Conservation (phyloP, 2,797 vertebrate genomes). For the Gymnothorax javanicus region DNA sequence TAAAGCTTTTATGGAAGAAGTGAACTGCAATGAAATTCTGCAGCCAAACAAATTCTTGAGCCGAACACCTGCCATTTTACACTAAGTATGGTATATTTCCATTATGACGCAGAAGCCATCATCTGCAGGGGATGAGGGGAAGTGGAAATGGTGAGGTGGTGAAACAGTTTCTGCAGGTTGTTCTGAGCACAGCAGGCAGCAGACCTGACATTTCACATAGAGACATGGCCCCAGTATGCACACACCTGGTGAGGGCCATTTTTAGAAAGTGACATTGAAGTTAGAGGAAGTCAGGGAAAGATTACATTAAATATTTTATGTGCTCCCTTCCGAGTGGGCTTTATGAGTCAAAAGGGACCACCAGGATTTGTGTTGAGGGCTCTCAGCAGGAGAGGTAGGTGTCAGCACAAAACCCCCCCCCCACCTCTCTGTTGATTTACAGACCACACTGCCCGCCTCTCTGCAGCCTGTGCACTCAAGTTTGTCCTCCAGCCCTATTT, state of each 20-base stretch:
- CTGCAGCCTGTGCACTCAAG: neutral
- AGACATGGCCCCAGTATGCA: neutral
- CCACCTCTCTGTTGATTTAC: neutral
- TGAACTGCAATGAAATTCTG: neutral
- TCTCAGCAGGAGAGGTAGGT: neutral
- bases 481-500: neutral
- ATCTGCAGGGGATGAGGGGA: neutral
- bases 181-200: neutral
- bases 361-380: neutral
- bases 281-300: constrained; percentile 5
- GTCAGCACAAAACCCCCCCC: neutral
- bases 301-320: constrained; percentile 22
- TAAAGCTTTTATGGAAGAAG: neutral
- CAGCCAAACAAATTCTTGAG: neutral
- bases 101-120: neutral
- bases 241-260: neutral
- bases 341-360: neutral
- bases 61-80: neutral
- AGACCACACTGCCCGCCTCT: neutral
- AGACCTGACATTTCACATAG: constrained; percentile 23
- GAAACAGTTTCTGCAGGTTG: neutral
- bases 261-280: neutral
- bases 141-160: neutral
- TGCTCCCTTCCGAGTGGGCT: constrained; percentile 4
- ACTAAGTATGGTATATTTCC: neutral